A percentile compares a stretch with the other conserved stretches of the same genome.
phyloP scores from a whole-genome alignment of 2,888 invertebrate genomes.

The Coelinius sp. region DNA sequence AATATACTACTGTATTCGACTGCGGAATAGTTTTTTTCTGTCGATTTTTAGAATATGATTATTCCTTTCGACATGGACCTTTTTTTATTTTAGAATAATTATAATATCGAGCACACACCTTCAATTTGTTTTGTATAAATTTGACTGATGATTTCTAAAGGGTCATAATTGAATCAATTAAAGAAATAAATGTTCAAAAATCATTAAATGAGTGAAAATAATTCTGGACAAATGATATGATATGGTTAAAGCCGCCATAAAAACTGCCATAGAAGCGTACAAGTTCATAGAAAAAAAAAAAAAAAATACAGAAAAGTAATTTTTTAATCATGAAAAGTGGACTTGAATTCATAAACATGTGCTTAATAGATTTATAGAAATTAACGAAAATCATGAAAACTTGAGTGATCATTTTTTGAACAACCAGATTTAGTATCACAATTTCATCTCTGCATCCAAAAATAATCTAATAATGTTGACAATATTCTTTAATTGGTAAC shows the following conservation, averaged over 20 bases:
- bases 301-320: conserved; percentile 55
- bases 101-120: conserved; percentile 54
- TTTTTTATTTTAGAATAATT: conserved; percentile 35
- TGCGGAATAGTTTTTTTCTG: conserved; percentile 4
- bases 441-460: too few relatives aligned
- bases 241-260: background rate
- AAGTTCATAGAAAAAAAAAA: conserved; percentile 31
- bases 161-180: too few relatives aligned
- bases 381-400: background rate
- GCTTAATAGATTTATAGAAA: background rate
- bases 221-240: background rate
- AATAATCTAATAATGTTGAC: too few relatives aligned
- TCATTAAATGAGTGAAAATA: background rate
- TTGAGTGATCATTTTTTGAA: background rate
- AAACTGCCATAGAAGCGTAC: conserved; percentile 20
- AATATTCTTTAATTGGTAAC: too few relatives aligned
- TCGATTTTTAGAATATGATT: background rate
- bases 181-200: conserved; percentile 3
- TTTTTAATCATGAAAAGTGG: conserved; percentile 52
- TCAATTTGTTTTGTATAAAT: conserved; percentile 47
- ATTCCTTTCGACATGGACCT: background rate
- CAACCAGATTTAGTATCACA: too few relatives aligned
- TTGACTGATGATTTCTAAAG: conserved; percentile 44
- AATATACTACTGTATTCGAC: conserved; percentile 27
- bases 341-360: too few relatives aligned